Conservation (phyloP, 2,113 vertebrate species). For the Excalfactoria chinensis region DNA sequence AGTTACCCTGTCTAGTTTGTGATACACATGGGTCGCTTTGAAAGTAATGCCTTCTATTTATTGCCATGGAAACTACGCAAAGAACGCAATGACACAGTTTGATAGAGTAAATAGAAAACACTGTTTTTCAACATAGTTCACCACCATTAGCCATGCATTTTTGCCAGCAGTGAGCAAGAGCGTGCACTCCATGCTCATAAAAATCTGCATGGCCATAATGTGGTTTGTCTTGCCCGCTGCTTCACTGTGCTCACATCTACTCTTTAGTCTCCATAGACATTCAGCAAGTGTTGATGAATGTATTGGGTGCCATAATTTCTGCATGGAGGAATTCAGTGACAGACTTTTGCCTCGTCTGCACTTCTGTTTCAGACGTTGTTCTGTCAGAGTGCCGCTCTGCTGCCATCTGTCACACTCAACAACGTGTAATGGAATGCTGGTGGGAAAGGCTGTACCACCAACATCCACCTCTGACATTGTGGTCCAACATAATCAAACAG, state of each 20-base stretch:
- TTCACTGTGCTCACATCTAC: background rate
- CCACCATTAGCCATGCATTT: background rate
- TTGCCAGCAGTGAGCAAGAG: background rate
- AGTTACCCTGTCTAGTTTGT: background rate
- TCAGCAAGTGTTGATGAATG: background rate
- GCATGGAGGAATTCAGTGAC: background rate
- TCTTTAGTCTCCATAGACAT: background rate
- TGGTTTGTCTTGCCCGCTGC: too few relatives aligned
- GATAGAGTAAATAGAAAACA: background rate
- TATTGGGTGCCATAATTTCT: background rate
- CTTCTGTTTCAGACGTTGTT: background rate
- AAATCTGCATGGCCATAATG: background rate
- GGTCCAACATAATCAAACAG: too few relatives aligned
- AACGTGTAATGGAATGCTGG: too few relatives aligned
- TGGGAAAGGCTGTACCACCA: background rate
- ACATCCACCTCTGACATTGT: background rate
- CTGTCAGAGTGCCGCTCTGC: background rate
- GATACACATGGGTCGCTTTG: background rate
- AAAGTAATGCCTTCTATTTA: background rate
- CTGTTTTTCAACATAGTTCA: background rate
- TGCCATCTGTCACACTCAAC: background rate
- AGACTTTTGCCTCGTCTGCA: background rate
- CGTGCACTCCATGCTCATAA: background rate
- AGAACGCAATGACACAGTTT: background rate
- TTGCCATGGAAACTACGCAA: background rate